These are phyloP conservation scores for Littorina saxatilis DNA, from an alignment of 1,140 invertebrate species.

Conservation along the genomic window DNA sequence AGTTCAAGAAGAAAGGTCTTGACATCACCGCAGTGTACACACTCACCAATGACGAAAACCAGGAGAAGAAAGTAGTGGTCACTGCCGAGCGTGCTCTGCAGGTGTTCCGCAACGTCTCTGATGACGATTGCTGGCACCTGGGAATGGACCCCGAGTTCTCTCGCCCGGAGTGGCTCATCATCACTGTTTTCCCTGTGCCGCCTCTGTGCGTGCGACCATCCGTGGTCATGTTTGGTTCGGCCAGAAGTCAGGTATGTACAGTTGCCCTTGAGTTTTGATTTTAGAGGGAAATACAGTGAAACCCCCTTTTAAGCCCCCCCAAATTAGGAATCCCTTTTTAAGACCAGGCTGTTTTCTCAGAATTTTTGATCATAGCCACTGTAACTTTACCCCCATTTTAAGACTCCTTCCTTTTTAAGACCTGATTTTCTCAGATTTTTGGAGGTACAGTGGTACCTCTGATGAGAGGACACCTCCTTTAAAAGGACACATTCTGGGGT, in stretches of 20 bases:
- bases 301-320: too few species aligned
- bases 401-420: too few species aligned
- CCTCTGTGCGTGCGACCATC: slow-evolving; percentile 94
- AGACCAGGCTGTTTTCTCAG: too few species aligned
- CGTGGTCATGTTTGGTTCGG: slow-evolving; percentile 99
- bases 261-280: too few species aligned
- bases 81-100: slow-evolving; percentile 97
- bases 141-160: slow-evolving; percentile 98
- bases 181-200: slow-evolving; percentile 97
- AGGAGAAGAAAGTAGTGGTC: slow-evolving; percentile 84
- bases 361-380: too few species aligned
- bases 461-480: too few species aligned
- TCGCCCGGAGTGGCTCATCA: slow-evolving; percentile 99
- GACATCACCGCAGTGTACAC: slow-evolving; percentile 99
- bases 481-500: too few species aligned
- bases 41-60: slow-evolving; percentile 97
- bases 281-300: too few species aligned
- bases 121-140: slow-evolving; percentile 96
- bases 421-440: too few species aligned
- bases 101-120: slow-evolving; percentile 97
- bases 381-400: too few species aligned
- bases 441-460: too few species aligned
- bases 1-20: slow-evolving; percentile 89
- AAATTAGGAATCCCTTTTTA: too few species aligned
- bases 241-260: slow-evolving; percentile 93